These are phyloP conservation scores for Geothlypis trichas DNA, from an alignment of 2,113 vertebrate genomes.

Conservation along the genomic window DNA sequence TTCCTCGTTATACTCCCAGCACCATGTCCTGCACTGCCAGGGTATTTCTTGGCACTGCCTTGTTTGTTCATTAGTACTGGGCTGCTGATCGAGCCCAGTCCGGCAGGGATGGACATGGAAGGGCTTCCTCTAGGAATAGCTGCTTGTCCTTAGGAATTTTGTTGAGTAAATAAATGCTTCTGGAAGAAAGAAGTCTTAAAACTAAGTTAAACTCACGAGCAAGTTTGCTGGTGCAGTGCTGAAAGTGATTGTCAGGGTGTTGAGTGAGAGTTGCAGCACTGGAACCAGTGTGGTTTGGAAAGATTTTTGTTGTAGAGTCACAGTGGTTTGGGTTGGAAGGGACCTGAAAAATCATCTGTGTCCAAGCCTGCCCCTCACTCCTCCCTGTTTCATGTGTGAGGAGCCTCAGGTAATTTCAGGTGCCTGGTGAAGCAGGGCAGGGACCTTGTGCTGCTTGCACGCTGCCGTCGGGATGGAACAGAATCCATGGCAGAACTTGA, in stretches of 20 bases:
- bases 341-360: neutral
- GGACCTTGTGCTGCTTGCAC: neutral
- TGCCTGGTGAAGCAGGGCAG: neutral
- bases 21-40: constrained; percentile 34
- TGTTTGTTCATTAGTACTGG: constrained; percentile 50
- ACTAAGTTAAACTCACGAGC: neutral
- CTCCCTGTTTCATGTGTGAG: rapidly evolving
- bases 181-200: neutral
- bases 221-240: neutral
- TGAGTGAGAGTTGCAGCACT: neutral
- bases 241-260: neutral
- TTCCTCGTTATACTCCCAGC: constrained; percentile 48
- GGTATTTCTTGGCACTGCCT: constrained; percentile 55
- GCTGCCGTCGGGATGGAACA: rapidly evolving
- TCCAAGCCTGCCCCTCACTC: neutral
- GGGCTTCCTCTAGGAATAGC: neutral
- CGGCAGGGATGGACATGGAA: neutral
- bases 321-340: neutral
- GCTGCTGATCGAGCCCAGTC: neutral
- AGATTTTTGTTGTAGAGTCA: neutral
- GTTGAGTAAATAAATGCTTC: neutral
- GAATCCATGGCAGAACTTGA: no score
- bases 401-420: neutral
- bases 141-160: neutral
- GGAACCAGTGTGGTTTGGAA: neutral